Base-by-base conservation (phyloP, 2,797 vertebrate species). In the Poeciliopsis paucimaculata region DNA sequence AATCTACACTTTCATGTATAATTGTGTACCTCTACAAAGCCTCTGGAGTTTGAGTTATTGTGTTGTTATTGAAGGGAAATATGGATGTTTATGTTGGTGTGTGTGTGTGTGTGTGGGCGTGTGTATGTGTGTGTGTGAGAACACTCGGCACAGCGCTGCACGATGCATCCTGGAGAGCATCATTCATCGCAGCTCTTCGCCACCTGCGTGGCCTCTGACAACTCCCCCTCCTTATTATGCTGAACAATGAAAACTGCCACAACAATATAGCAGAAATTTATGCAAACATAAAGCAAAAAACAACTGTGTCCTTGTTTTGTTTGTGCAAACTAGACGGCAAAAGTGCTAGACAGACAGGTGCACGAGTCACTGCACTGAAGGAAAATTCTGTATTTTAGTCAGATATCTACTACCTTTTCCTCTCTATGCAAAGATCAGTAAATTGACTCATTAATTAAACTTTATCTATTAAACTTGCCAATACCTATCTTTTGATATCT, bases 151-250 rank as follows among this genome's bases (percentile, higher is more conserved):
- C 51, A 10, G 36, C 2, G 72, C 47, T 20, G 31, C 46, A 20
- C 5, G 18, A 34, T 62, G 41, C n/a, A 43, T 55, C 53, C 36
- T 39, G 73, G 53, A 76, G 74, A 34, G 28, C 36, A 53, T 75
- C 36, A 55, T 75, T 75, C 73, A 75, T 57, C 46, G 20, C 74
- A 75, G 39, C 51, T 13, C 51, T n/a, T 70, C 10, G 53, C 31
- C 72, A 70, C 36, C 72, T 57, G 49, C 46, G 71, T 57, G 36
- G 46, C 77, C 66, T 75, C 53, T 57, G 76, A 70, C 57, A 66
- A 23, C 26, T 28, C 26, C 41, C 57, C 13, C 68, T 78, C 51
- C 53, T 49, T 53, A 55, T 78, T 13, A 7, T 64, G 77, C 68
- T 64, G 55, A 76, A 46, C 74, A 46, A 31, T 62, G 74, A 62